Evolutionary conservation across 2,113 vertebrate species (phyloP).

Genomic region (Haemorhous mexicanus): DNA sequence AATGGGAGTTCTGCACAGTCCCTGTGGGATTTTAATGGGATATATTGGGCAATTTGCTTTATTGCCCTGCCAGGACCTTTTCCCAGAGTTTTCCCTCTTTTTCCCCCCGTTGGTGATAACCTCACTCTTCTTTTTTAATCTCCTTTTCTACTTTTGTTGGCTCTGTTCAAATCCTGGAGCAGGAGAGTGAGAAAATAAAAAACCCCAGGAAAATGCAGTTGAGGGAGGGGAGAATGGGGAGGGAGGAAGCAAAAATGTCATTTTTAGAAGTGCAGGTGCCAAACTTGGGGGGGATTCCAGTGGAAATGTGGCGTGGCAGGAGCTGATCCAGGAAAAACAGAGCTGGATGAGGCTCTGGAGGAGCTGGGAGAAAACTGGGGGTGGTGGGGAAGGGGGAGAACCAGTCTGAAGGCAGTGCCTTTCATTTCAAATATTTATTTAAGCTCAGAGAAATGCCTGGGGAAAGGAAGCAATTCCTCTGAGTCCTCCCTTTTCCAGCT

Average conservation of each 20-base stretch:
- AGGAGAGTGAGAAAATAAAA: neutral
- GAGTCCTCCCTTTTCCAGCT: neutral
- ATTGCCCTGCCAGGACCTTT: neutral
- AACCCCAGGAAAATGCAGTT: neutral
- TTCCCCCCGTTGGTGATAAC: neutral
- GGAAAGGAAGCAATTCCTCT: neutral
- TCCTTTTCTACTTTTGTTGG: too few species aligned
- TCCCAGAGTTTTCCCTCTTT: neutral
- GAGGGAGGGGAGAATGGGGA: neutral
- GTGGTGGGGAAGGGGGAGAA: neutral
- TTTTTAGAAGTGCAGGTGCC: neutral
- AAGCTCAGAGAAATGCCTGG: neutral
- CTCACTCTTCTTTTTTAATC: neutral
- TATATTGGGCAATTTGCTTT: neutral
- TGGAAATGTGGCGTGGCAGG: neutral
- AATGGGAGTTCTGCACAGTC: neutral
- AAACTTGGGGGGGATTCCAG: rapidly evolving
- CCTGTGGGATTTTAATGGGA: neutral
- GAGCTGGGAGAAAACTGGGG: neutral
- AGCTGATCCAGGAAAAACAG: neutral
- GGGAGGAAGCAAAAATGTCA: neutral
- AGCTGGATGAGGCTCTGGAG: neutral
- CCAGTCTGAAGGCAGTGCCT: neutral
- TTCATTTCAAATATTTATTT: neutral
- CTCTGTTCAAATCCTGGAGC: neutral